Evolutionary conservation across 2,888 invertebrate genomes (phyloP).

Genomic region (Pristionchus exspectatus): DNA sequence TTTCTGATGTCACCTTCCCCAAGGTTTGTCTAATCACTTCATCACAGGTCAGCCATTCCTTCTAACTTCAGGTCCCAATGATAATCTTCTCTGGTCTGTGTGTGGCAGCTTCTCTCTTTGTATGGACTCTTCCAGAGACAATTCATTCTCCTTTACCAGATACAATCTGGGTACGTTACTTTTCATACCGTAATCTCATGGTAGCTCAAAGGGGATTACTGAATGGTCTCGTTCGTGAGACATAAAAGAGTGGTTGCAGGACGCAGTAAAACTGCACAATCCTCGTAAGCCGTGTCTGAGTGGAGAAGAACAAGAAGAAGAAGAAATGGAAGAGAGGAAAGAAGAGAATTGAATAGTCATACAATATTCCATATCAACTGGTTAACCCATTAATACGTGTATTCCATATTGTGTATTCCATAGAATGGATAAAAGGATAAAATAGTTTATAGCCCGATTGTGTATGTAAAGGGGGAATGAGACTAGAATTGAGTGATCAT

Average conservation of each 20-base stretch:
- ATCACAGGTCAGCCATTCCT: not conserved
- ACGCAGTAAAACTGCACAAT: conserved; percentile 51
- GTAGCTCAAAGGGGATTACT: not conserved
- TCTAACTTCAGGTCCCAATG: conserved; percentile 69
- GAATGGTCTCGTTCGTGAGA: not conserved
- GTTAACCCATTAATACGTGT: conserved; percentile 22
- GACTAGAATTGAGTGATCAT: conserved; percentile 26
- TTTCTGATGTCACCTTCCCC: conserved; percentile 73
- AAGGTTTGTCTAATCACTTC: conserved; percentile 61
- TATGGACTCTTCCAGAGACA: conserved; percentile 78
- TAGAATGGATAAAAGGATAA: not conserved
- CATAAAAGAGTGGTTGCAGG: conserved; percentile 27
- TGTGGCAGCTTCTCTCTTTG: conserved; percentile 63
- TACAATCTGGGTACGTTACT: conserved; percentile 69
- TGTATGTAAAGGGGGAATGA: not conserved
- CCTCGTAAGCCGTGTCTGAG: conserved; percentile 44
- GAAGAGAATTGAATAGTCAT: not conserved
- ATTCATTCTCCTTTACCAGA: conserved; percentile 77
- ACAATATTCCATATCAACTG: conserved; percentile 1
- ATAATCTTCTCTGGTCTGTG: conserved; percentile 77
- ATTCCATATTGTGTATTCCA: not conserved
- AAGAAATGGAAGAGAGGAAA: conserved; percentile 2
- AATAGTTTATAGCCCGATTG: conserved; percentile 20
- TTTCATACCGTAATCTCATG: not conserved
- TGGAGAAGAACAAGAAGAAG: conserved; percentile 4